A percentile compares a stretch with the other conserved stretches of the same genome.
Evolutionary conservation across 1,140 invertebrate genomes (phyloP).

Genomic region (Leptonema lineaticorne): DNA sequence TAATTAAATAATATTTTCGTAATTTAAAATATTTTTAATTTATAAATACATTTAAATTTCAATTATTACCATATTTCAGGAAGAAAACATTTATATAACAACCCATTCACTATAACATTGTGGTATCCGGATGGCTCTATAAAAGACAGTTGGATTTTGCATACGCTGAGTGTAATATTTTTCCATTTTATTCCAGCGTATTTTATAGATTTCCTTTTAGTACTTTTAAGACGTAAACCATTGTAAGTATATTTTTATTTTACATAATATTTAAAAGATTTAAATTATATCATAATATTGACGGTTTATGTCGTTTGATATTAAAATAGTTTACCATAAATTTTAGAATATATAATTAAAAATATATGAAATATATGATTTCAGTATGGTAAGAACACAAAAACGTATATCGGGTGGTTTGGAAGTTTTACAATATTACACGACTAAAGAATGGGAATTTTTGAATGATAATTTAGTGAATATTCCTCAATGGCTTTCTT

Average conservation of each 20-base stretch:
- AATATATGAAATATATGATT: constrained; percentile 28
- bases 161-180: constrained; percentile 68
- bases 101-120: constrained; percentile 66
- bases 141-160: constrained; percentile 67
- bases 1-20: constrained; percentile 42
- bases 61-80: constrained; percentile 42
- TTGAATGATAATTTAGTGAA: constrained; percentile 68
- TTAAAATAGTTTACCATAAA: no score
- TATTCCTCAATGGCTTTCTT: constrained; percentile 61
- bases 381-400: constrained; percentile 67
- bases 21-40: background rate
- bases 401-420: constrained; percentile 64
- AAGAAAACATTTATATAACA: constrained; percentile 59
- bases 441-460: constrained; percentile 82
- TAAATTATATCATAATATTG: background rate
- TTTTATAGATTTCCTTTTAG: constrained; percentile 68
- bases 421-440: constrained; percentile 80
- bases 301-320: no score
- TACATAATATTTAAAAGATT: background rate
- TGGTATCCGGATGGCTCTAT: constrained; percentile 81
- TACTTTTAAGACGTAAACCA: constrained; percentile 71
- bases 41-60: constrained; percentile 7
- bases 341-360: background rate
- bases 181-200: constrained; percentile 83
- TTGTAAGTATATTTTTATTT: constrained; percentile 64